These are phyloP conservation scores for Drosophila infuscata DNA, from an alignment of 2,888 invertebrate species.

Conservation along the genomic window DNA sequence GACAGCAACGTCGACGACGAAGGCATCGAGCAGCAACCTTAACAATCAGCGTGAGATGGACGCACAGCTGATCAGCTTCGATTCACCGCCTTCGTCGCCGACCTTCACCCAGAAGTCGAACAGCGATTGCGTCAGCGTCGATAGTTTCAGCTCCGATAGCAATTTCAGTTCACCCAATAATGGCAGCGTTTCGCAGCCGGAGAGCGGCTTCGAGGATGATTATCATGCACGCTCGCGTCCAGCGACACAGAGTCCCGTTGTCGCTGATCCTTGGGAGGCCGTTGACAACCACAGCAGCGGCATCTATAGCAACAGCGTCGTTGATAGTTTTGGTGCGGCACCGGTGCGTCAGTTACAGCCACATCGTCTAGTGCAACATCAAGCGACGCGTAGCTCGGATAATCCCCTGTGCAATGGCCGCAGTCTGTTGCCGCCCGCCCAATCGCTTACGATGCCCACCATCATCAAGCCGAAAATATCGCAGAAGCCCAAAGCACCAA, in stretches of 20 bases:
- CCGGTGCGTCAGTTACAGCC: constrained; percentile 81
- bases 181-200: constrained; percentile 90
- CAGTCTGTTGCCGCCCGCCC: constrained; percentile 85
- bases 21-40: constrained; percentile 31
- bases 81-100: constrained; percentile 91
- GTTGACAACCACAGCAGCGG: constrained; percentile 69
- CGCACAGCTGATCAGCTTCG: constrained; percentile 88
- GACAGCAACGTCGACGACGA: not conserved
- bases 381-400: constrained; percentile 84
- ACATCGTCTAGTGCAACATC: constrained; percentile 2
- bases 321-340: constrained; percentile 83
- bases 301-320: constrained; percentile 34
- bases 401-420: constrained; percentile 86
- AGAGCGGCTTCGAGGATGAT: constrained; percentile 94
- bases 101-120: constrained; percentile 91
- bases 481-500: constrained; percentile 83
- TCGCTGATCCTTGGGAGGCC: constrained; percentile 84
- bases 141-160: constrained; percentile 91
- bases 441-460: constrained; percentile 88
- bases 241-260: constrained; percentile 82
- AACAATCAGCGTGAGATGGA: constrained; percentile 52
- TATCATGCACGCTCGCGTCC: constrained; percentile 86
- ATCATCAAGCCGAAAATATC: constrained; percentile 88
- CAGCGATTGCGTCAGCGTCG: constrained; percentile 90
- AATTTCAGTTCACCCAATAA: constrained; percentile 86